Percentiles rank a stretch among this genome's conserved stretches.
These are phyloP conservation scores for Tachyglossus aculeatus DNA, from an alignment of 2,797 vertebrate genomes.

Conservation along the genomic window DNA sequence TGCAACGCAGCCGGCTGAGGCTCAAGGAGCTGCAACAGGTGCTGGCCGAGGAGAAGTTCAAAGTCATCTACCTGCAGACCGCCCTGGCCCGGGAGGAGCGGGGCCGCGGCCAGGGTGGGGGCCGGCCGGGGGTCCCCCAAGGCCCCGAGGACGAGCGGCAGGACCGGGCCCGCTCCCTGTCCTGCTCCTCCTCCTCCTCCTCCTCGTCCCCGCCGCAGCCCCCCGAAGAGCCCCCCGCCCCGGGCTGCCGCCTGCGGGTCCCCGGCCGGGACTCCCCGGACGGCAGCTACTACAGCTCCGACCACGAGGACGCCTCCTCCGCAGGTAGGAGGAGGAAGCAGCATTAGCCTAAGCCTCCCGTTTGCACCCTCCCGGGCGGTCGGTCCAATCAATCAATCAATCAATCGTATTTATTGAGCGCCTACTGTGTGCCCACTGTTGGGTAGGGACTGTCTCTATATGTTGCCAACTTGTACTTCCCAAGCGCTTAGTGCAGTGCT, in stretches of 20 bases:
- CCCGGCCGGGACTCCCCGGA: conserved; percentile 68
- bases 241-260: conserved; percentile 56
- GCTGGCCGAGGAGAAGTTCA: conserved; percentile 90
- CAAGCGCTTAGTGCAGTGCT: too few species aligned
- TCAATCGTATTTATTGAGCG: too few species aligned
- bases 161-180: conserved; percentile 1
- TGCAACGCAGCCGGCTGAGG: conserved; percentile 81
- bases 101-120: neutral
- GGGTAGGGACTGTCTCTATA: too few species aligned
- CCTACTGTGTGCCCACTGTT: too few species aligned
- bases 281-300: conserved; percentile 85
- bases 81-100: conserved; percentile 75
- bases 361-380: too few species aligned
- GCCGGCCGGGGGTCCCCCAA: neutral
- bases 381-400: too few species aligned
- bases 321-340: conserved; percentile 81
- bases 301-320: conserved; percentile 85
- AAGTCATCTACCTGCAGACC: conserved; percentile 90
- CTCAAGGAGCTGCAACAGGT: conserved; percentile 86
- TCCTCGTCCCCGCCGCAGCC: conserved; percentile 13
- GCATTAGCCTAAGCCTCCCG: too few species aligned
- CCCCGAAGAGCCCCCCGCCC: conserved; percentile 25
- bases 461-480: too few species aligned
- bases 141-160: conserved; percentile 13
- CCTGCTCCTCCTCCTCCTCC: neutral